Evolutionary conservation across 2,888 invertebrate genomes (phyloP).

Genomic region (Shargacucullia verbasci): DNA sequence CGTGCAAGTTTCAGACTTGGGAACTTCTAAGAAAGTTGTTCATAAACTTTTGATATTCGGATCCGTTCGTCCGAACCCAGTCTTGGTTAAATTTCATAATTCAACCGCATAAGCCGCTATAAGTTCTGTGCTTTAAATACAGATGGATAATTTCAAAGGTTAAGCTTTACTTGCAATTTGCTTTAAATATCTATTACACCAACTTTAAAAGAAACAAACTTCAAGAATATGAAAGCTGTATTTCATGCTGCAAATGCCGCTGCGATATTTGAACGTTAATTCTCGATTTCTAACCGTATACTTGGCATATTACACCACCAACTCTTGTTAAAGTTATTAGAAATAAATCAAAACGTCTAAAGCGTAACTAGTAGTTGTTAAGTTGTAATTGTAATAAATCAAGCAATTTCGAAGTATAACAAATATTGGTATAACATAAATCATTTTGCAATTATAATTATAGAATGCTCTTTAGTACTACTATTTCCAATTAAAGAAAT

Average conservation of each 20-base stretch:
- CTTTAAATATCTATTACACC: slow-evolving; percentile 3
- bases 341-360: slow-evolving; percentile 44
- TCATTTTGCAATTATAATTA: slow-evolving; percentile 35
- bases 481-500: background rate
- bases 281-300: slow-evolving; percentile 13
- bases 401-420: slow-evolving; percentile 30
- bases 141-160: slow-evolving; percentile 51
- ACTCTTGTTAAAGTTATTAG: slow-evolving; percentile 31
- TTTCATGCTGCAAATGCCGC: slow-evolving; percentile 10
- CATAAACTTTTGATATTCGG: slow-evolving; percentile 81
- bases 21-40: slow-evolving; percentile 74
- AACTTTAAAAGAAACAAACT: slow-evolving; percentile 16
- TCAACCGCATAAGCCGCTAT: slow-evolving; percentile 65
- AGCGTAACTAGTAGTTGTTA: slow-evolving; percentile 38
- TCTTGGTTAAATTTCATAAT: slow-evolving; percentile 76
- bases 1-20: slow-evolving; percentile 72
- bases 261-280: slow-evolving; percentile 9
- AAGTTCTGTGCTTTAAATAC: slow-evolving; percentile 55
- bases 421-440: slow-evolving; percentile 33
- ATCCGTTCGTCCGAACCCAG: slow-evolving; percentile 72
- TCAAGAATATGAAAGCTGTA: background rate
- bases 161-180: slow-evolving; percentile 17
- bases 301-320: slow-evolving; percentile 24
- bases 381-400: slow-evolving; percentile 36
- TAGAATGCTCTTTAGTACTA: too few species aligned